Percentiles rank a stretch among this genome's conserved stretches.
These are phyloP conservation scores for Podocnemis expansa DNA, from an alignment of 2,113 vertebrate species.

Conservation along the genomic window DNA sequence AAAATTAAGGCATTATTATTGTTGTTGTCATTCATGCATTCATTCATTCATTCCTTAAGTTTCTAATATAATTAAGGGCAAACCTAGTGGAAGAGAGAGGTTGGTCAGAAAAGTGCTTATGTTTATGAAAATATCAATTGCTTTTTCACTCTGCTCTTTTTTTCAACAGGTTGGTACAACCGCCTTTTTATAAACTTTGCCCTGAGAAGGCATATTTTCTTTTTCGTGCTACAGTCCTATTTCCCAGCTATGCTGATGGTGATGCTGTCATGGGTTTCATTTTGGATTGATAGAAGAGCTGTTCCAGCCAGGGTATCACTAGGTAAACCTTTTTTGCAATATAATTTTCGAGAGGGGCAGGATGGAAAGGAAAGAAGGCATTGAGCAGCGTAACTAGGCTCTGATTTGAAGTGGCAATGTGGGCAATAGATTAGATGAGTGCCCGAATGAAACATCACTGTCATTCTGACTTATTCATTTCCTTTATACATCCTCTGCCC, in stretches of 20 bases:
- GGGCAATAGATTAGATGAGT: background rate
- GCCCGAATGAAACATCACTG: background rate
- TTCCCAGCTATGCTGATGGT: constrained; percentile 96
- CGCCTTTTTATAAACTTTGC: constrained; percentile 94
- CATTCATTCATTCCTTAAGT: background rate
- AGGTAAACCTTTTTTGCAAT: constrained; percentile 76
- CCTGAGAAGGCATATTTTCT: constrained; percentile 92
- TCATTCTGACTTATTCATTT: background rate
- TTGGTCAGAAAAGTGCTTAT: background rate
- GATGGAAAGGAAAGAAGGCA: background rate
- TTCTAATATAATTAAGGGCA: background rate
- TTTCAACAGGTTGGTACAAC: constrained; percentile 89
- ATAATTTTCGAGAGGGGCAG: background rate
- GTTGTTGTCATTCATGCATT: background rate
- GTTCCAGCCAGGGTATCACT: constrained; percentile 92
- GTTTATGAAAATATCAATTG: background rate
- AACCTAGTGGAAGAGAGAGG: background rate
- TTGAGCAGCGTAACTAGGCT: background rate
- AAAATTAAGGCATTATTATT: background rate
- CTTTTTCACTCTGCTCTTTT: background rate
- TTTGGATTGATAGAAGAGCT: constrained; percentile 93
- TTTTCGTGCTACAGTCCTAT: constrained; percentile 94
- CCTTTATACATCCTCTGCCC: background rate
- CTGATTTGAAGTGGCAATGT: background rate
- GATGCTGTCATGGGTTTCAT: constrained; percentile 93